phyloP scores from a whole-genome alignment of 2,888 invertebrate genomes.

The Zhuqinia jingwanae region DNA sequence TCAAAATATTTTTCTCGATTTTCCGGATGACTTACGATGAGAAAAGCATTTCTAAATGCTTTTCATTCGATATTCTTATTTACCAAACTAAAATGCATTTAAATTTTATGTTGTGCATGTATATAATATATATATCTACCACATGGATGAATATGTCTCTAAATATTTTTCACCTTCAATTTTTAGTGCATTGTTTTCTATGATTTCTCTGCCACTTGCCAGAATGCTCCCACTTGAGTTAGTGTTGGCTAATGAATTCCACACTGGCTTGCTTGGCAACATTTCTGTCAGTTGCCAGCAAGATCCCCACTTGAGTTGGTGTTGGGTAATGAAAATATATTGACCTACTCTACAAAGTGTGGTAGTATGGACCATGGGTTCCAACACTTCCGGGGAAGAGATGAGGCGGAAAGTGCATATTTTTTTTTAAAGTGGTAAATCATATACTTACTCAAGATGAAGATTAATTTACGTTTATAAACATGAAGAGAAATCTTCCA shows the following conservation, averaged over 20 bases:
- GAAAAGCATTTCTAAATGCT: background rate
- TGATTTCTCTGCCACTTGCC: slow-evolving; percentile 22
- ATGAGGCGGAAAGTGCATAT: too few relatives aligned
- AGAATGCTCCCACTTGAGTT: slow-evolving; percentile 12
- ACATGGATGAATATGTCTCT: background rate
- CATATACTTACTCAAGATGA: background rate
- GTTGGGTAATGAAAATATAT: slow-evolving; percentile 37
- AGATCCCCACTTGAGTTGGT: slow-evolving; percentile 17
- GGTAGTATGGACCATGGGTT: background rate
- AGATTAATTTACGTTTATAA: background rate
- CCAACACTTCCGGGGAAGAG: slow-evolving; percentile 17
- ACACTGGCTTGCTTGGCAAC: slow-evolving; percentile 26
- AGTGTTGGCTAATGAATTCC: slow-evolving; percentile 20
- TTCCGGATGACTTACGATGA: slow-evolving; percentile 55
- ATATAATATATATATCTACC: too few relatives aligned
- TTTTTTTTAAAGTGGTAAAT: too few relatives aligned
- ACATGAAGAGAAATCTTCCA: too few relatives aligned
- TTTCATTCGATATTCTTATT: too few relatives aligned
- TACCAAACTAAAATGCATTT: too few relatives aligned
- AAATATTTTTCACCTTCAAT: slow-evolving; percentile 34
- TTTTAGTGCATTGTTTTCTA: background rate
- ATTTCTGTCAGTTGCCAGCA: too few relatives aligned
- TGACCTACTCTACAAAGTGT: slow-evolving; percentile 28
- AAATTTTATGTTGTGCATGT: too few relatives aligned
- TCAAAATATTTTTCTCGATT: slow-evolving; percentile 48